Conservation (phyloP, 2,888 invertebrate genomes). For the Epistrophe eligans region DNA sequence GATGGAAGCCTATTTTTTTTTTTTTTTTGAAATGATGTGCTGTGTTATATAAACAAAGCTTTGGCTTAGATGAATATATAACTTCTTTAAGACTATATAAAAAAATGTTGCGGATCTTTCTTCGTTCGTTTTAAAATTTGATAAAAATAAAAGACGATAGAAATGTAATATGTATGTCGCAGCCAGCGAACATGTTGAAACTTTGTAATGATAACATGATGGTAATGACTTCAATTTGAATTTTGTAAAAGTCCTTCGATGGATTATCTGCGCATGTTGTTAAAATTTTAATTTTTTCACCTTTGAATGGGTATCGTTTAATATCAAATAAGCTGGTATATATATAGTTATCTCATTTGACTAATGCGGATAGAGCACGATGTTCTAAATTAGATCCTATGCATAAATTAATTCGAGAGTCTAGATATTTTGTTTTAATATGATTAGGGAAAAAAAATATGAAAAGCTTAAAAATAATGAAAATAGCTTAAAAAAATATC, state of each 20-base stretch:
- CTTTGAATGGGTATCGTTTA: neutral
- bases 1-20: constrained; percentile 4
- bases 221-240: constrained; percentile 12
- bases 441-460: neutral
- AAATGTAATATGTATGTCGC: neutral
- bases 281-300: constrained; percentile 4
- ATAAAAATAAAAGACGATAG: neutral
- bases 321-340: neutral
- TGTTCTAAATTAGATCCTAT: neutral
- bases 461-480: neutral
- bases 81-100: neutral
- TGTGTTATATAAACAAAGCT: constrained; percentile 1
- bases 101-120: neutral
- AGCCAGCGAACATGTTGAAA: neutral
- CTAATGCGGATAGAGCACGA: neutral
- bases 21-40: neutral
- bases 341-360: neutral
- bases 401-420: neutral
- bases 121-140: neutral
- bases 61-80: constrained; percentile 5
- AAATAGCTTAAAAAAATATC: no score
- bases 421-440: neutral
- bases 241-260: constrained; percentile 4
- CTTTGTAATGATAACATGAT: neutral
- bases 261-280: neutral